Evolutionary conservation across 37 sponge, comb jelly and placozoan species (phyloP).

Genomic region (Lycopodina hypogea): DNA sequence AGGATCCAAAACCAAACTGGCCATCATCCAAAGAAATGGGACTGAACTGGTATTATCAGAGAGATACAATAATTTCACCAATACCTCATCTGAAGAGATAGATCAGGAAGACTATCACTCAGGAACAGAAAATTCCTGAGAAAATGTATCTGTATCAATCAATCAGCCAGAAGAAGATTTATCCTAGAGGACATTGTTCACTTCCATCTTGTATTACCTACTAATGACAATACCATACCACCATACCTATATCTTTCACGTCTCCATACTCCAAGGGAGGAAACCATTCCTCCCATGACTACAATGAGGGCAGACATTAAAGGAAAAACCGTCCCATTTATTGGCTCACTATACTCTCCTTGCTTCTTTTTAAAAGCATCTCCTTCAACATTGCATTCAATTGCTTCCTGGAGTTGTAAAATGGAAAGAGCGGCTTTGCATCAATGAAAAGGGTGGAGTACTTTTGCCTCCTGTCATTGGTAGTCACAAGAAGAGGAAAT

Average conservation of each 20-base stretch:
- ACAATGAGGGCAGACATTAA: not conserved
- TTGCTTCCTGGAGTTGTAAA: too few species aligned
- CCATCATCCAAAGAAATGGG: constrained; percentile 39
- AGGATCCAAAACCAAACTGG: constrained; percentile 55
- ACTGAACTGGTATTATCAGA: constrained; percentile 29
- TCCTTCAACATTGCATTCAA: too few species aligned
- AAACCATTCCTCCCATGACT: not conserved
- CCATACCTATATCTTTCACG: constrained; percentile 1
- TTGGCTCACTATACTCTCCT: too few species aligned
- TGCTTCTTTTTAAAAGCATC: too few species aligned
- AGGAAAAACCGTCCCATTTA: too few species aligned
- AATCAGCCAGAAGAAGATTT: constrained; percentile 23
- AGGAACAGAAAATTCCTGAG: constrained; percentile 40
- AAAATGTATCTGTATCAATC: constrained; percentile 19
- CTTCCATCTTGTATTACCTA: constrained; percentile 6
- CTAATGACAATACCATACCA: constrained; percentile 9
- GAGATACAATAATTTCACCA: constrained; percentile 41
- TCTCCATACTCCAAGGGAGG: constrained; percentile 1
- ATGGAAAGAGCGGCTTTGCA: too few species aligned
- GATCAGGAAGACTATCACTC: constrained; percentile 35
- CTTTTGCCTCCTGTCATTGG: too few species aligned
- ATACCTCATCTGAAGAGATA: constrained; percentile 30
- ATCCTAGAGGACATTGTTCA: constrained; percentile 34
- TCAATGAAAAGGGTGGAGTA: too few species aligned
- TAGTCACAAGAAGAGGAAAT: too few species aligned